Base-by-base conservation (phyloP, 2,797 vertebrate species). In the Mormyrops boulengeri region DNA sequence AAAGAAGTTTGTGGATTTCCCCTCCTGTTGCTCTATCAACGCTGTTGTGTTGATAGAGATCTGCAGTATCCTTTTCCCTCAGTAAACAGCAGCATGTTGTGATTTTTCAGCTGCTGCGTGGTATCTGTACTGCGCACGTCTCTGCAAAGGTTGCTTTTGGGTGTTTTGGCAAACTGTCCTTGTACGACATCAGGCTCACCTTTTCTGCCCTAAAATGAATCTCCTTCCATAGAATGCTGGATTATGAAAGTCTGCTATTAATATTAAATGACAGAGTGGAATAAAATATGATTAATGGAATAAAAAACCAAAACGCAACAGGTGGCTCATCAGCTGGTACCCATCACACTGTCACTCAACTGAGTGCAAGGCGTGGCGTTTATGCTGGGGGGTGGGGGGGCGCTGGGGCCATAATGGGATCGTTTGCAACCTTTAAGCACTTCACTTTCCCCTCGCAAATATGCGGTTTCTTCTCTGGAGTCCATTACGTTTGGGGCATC, bases 401-500 rank as follows among this genome's bases (percentile, higher is more conserved):
- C 3, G 30, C 9, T 9, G 55, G 19, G 12, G 4, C n/a, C n/a
- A 85, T 52, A 85, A 85, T 85, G 41, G 44, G 9, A 85, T 85
- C n/a, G 12, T 85, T 85, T 85, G 11, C n/a, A 47, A 53, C 55
- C 53, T 86, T 26, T 41, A 86, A 50, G 47, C 49, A 47, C 62
- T 38, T n/a, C 4, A 14, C 82, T 69, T 89, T 85, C 14, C 3
- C 30, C 62, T 85, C 6, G n/a, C 85, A 38, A 60, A 87, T 38
- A 19, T 60, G 85, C 7, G 53, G 53, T 87, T 50, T 38, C 86
- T 57, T 38, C 34, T 19, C 52, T 87, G 34, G 9, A 87, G 52
- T 57, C 53, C 86, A 87, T 87, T 87, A 87, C 30, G n/a, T 87
- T 87, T 87, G 86, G 49, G 44, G 47, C 49, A 52, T 85, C 82